Conservation (phyloP, 2,797 vertebrate species). For the Varecia variegata region DNA sequence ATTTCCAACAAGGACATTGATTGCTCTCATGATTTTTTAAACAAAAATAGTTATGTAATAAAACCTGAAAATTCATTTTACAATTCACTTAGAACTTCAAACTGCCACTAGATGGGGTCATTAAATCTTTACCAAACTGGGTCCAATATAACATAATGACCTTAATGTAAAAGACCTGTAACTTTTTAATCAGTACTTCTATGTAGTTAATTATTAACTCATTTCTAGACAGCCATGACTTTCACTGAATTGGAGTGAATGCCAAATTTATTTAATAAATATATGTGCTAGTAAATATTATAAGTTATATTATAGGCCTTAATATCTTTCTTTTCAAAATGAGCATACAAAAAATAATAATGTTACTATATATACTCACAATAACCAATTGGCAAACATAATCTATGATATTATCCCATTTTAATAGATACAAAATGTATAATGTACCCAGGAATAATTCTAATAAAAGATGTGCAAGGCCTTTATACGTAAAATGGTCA, state of each 20-base stretch:
- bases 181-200: neutral
- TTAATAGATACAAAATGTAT: neutral
- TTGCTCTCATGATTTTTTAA: constrained; percentile 26
- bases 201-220: neutral
- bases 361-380: neutral
- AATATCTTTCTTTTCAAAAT: constrained; percentile 19
- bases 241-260: constrained; percentile 30
- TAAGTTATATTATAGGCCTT: neutral
- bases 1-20: constrained; percentile 37
- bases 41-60: neutral
- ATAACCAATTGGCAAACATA: constrained; percentile 4
- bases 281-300: neutral
- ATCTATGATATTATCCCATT: neutral
- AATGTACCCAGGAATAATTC: neutral
- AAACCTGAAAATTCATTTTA: constrained; percentile 23
- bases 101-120: constrained; percentile 57
- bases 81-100: constrained; percentile 33
- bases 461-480: neutral
- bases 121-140: constrained; percentile 54
- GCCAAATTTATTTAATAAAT: constrained; percentile 38
- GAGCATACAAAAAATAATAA: neutral
- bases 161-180: neutral
- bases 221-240: neutral
- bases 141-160: neutral
- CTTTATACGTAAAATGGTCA: constrained; percentile 10